Evolutionary conservation across 1,140 invertebrate species (phyloP).

Genomic region (Caerostris darwini): DNA sequence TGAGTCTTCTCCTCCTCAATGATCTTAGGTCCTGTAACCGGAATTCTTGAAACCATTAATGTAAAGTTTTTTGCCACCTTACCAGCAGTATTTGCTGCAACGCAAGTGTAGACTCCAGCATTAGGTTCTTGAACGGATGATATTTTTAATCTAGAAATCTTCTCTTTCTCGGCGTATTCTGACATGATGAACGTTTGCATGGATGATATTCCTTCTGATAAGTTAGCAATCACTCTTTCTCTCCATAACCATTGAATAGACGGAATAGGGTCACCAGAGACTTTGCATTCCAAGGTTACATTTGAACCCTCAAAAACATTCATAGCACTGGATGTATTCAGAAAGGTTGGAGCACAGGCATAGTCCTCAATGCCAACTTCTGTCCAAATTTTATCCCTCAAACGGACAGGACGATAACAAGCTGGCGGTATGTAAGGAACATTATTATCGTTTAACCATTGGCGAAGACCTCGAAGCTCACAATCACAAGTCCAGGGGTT

Average conservation of each 20-base stretch:
- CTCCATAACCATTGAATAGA: conserved; percentile 93
- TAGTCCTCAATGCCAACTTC: conserved; percentile 91
- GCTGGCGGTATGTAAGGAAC: conserved; percentile 89
- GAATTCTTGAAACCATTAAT: conserved; percentile 87
- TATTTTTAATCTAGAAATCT: conserved; percentile 89
- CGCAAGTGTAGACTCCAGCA: conserved; percentile 92
- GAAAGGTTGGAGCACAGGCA: conserved; percentile 92
- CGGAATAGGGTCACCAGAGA: conserved; percentile 90
- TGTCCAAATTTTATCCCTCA: conserved; percentile 79
- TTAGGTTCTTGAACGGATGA: conserved; percentile 94
- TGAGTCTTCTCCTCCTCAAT: conserved; percentile 78
- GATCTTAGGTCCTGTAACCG: conserved; percentile 87
- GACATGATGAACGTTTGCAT: conserved; percentile 90
- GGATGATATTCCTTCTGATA: conserved; percentile 87
- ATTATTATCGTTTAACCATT: conserved; percentile 92
- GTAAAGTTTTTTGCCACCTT: conserved; percentile 88
- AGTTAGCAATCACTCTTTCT: conserved; percentile 90
- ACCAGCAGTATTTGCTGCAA: conserved; percentile 90
- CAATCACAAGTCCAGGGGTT: conserved; percentile 97
- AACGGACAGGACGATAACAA: conserved; percentile 86
- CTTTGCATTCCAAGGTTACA: conserved; percentile 90
- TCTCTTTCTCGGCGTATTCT: conserved; percentile 88
- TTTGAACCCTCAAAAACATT: conserved; percentile 91
- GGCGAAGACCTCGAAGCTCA: conserved; percentile 89
- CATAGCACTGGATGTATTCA: conserved; percentile 87